These are phyloP conservation scores for Fulica atra DNA, from an alignment of 2,113 vertebrate species.

Conservation along the genomic window DNA sequence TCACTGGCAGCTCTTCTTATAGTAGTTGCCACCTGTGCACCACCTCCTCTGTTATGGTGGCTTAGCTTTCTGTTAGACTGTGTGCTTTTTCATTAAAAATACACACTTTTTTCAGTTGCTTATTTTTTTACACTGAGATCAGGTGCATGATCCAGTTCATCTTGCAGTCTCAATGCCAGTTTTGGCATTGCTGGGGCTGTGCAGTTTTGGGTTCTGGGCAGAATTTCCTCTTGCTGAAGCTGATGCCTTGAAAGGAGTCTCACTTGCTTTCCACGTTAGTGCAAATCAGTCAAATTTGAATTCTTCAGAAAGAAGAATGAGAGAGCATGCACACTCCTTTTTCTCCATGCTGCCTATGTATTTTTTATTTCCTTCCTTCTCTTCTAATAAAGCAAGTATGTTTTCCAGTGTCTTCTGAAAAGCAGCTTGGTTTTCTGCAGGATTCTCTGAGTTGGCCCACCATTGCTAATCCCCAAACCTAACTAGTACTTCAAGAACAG, in stretches of 20 bases:
- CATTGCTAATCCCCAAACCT: neutral
- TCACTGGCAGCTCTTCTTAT: neutral
- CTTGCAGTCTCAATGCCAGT: rapidly evolving
- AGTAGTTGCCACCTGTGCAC: neutral
- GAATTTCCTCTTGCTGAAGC: neutral
- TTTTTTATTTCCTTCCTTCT: neutral
- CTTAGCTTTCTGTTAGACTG: neutral
- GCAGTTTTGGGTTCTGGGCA: neutral
- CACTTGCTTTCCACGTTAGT: neutral
- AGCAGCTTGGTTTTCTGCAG: neutral
- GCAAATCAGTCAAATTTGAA: neutral
- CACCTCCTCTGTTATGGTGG: neutral
- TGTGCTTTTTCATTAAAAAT: neutral
- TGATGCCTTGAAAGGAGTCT: neutral
- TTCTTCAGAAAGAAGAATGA: neutral
- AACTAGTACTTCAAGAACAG: neutral
- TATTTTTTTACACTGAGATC: neutral
- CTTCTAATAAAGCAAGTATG: neutral
- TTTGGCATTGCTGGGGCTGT: neutral
- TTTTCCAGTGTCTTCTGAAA: neutral
- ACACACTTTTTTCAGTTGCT: neutral
- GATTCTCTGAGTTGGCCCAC: neutral
- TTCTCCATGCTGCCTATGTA: neutral
- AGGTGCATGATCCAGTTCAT: neutral
- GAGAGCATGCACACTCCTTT: neutral